Evolutionary conservation across 2,797 vertebrate species (phyloP).

Genomic region (Taeniopygia guttata): DNA sequence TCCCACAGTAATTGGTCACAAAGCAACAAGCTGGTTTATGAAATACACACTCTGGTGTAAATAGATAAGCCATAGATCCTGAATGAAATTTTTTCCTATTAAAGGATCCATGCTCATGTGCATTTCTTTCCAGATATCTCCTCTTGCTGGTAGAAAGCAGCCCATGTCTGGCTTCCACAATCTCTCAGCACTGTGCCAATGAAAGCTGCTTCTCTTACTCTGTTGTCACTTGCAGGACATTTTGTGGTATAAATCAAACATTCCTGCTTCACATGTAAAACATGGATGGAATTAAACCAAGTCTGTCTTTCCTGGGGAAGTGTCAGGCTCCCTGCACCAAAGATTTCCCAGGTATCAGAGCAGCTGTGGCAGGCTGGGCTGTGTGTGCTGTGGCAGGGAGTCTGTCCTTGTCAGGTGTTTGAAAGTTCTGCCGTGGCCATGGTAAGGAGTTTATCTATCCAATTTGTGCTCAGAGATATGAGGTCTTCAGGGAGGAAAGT

Average conservation of each 20-base stretch:
- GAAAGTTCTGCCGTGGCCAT: rapidly evolving
- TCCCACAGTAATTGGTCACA: not conserved
- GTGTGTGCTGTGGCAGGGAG: not conserved
- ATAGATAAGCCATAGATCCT: not conserved
- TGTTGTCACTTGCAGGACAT: not conserved
- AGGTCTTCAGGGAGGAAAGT: not conserved
- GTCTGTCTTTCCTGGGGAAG: not conserved
- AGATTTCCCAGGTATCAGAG: not conserved
- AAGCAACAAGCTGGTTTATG: not conserved
- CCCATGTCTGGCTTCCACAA: not conserved
- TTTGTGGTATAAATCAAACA: not conserved
- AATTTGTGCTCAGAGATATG: not conserved
- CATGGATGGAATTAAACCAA: not conserved
- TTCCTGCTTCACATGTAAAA: not conserved
- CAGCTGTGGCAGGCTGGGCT: not conserved
- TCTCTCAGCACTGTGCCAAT: not conserved
- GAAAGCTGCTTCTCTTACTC: not conserved
- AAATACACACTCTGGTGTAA: rapidly evolving
- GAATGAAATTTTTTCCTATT: not conserved
- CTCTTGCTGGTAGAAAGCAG: not conserved
- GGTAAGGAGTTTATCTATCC: not conserved
- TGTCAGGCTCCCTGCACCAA: not conserved
- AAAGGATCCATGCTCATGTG: not conserved
- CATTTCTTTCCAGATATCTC: not conserved
- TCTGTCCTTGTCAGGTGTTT: rapidly evolving